A percentile compares a stretch with the other conserved stretches of the same genome.
Evolutionary conservation across 1,140 invertebrate species (phyloP).

Genomic region (Leptinotarsa lineolata): DNA sequence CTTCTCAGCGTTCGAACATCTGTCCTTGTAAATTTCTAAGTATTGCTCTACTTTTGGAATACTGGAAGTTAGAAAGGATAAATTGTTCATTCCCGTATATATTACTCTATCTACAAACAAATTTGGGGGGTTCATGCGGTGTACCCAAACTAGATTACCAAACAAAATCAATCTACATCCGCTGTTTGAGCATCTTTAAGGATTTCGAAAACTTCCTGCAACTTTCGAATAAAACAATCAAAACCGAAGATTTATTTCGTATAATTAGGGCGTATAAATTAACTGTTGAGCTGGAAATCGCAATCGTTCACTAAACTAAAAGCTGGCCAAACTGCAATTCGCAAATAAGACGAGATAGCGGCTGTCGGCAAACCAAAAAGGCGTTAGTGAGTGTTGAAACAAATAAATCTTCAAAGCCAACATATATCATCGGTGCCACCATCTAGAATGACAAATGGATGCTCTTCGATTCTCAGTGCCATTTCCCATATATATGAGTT

Average conservation of each 20-base stretch:
- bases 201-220: not conserved
- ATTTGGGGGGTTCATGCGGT: too few relatives aligned
- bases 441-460: slow-evolving; percentile 38
- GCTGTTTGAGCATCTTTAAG: not conserved
- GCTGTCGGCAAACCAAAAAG: not conserved
- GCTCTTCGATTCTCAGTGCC: slow-evolving; percentile 35
- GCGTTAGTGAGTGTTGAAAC: slow-evolving; percentile 30
- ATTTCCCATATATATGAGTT: slow-evolving; percentile 35
- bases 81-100: too few relatives aligned
- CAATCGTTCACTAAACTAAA: slow-evolving; percentile 28
- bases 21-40: too few relatives aligned
- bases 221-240: slow-evolving; percentile 8
- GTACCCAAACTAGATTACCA: too few relatives aligned
- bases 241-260: slow-evolving; percentile 30
- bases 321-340: slow-evolving; percentile 30
- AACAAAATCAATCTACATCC: too few relatives aligned
- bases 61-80: too few relatives aligned
- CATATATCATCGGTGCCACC: slow-evolving; percentile 33
- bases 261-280: slow-evolving; percentile 33
- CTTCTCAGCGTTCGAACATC: too few relatives aligned
- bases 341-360: slow-evolving; percentile 26
- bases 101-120: too few relatives aligned
- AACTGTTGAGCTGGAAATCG: slow-evolving; percentile 3
- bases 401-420: slow-evolving; percentile 32
- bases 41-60: too few relatives aligned